A percentile compares a stretch with the other conserved stretches of the same genome.
Evolutionary conservation across 2,888 invertebrate species (phyloP).

Genomic region (Lathronympha strigana): DNA sequence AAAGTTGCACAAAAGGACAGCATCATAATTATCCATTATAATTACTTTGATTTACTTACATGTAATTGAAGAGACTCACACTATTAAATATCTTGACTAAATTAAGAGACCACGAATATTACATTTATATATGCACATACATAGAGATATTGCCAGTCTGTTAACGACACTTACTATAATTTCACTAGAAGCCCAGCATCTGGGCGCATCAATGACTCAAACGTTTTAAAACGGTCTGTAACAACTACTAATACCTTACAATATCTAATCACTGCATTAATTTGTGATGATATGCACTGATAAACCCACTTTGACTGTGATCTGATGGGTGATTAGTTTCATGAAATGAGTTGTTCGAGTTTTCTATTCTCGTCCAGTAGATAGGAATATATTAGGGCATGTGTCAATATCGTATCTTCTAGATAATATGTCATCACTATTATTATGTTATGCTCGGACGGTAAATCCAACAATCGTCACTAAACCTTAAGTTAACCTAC

Average conservation of each 20-base stretch:
- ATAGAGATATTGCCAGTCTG: conserved; percentile 84
- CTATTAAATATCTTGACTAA: conserved; percentile 84
- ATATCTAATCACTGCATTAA: conserved; percentile 83
- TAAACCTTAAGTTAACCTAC: conserved; percentile 79
- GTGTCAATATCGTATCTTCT: conserved; percentile 72
- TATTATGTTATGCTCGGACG: conserved; percentile 81
- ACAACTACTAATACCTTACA: conserved; percentile 83
- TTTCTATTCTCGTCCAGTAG: conserved; percentile 59
- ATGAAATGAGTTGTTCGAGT: conserved; percentile 70
- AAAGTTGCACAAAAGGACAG: conserved; percentile 80
- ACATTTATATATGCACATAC: conserved; percentile 80
- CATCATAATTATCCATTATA: conserved; percentile 70
- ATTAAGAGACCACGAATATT: conserved; percentile 82
- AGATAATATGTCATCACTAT: conserved; percentile 76
- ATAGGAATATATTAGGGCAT: conserved; percentile 70
- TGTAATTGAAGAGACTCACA: conserved; percentile 80
- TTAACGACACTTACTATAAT: conserved; percentile 81
- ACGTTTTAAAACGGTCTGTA: conserved; percentile 79
- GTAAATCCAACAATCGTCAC: conserved; percentile 80
- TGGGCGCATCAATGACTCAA: conserved; percentile 80
- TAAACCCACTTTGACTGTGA: conserved; percentile 74
- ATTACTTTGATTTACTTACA: conserved; percentile 78
- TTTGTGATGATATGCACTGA: conserved; percentile 85
- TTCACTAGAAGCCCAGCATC: conserved; percentile 81
- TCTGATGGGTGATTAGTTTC: conserved; percentile 67